phyloP scores from a whole-genome alignment of 2,797 vertebrate species.

The Cygnus olor region DNA sequence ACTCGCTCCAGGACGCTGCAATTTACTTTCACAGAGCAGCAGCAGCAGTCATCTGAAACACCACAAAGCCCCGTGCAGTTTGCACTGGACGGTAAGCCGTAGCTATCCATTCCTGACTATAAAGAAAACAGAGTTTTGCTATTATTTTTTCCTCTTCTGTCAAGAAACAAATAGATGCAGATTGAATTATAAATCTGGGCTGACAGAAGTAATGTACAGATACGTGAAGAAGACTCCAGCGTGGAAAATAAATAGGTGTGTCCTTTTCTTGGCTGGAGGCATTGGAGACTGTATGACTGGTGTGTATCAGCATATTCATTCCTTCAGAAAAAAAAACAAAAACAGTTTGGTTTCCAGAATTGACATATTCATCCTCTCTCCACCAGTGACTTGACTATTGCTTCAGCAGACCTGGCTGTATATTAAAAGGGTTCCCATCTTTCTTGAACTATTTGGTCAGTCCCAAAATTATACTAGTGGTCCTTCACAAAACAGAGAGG shows the following conservation, averaged over 20 bases:
- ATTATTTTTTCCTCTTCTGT: background rate
- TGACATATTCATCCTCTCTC: conserved; percentile 6
- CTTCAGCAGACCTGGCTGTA: background rate
- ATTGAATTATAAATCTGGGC: conserved; percentile 3
- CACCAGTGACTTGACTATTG: background rate
- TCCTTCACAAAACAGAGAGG: background rate
- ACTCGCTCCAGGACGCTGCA: background rate
- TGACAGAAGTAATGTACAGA: background rate
- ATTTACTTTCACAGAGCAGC: background rate
- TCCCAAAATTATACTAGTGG: background rate
- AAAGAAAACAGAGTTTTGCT: background rate
- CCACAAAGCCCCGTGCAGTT: background rate
- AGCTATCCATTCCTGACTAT: background rate
- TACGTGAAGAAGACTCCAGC: background rate
- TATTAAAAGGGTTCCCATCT: background rate
- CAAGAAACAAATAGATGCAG: background rate
- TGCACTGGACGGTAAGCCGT: background rate
- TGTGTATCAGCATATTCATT: background rate
- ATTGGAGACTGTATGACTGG: background rate
- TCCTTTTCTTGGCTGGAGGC: background rate
- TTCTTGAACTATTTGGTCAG: background rate
- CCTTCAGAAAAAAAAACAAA: conserved; percentile 20
- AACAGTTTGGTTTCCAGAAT: background rate
- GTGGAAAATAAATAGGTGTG: background rate
- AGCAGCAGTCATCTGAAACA: background rate